Conservation (phyloP, 2,797 vertebrate species). For the Phylloscopus collybita region DNA sequence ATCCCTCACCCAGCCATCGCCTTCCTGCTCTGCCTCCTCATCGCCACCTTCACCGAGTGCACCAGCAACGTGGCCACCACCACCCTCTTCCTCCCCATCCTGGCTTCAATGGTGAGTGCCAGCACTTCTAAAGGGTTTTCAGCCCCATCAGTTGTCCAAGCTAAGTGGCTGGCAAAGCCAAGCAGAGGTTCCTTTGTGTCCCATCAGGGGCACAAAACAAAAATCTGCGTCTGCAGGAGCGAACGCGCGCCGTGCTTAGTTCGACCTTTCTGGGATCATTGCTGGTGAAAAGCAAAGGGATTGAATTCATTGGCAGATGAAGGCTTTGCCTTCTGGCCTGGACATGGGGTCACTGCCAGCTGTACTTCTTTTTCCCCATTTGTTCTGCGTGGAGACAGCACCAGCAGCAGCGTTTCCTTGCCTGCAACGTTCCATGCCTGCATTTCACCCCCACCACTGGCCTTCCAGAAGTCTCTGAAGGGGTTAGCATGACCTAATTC, state of each 20-base stretch:
- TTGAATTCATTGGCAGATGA: slow-evolving; percentile 2
- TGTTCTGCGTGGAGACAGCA: background rate
- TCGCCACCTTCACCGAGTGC: slow-evolving; percentile 91
- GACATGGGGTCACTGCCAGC: slow-evolving; percentile 56
- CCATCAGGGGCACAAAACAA: background rate
- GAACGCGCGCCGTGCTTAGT: background rate
- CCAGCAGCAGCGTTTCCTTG: background rate
- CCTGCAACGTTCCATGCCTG: background rate
- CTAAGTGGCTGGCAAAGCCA: background rate
- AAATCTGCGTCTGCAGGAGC: too few species aligned
- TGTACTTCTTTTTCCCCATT: slow-evolving; percentile 46
- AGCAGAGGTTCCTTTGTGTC: background rate
- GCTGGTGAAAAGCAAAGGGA: slow-evolving; percentile 19
- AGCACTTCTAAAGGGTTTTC: background rate
- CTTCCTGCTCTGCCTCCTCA: slow-evolving; percentile 81
- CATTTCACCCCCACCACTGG: background rate
- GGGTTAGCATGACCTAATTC: slow-evolving; percentile 1
- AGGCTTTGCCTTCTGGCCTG: slow-evolving; percentile 48
- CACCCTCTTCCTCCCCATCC: slow-evolving; percentile 91
- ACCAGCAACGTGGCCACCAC: slow-evolving; percentile 94
- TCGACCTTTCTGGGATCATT: background rate
- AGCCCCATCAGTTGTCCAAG: background rate
- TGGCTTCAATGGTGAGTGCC: slow-evolving; percentile 88
- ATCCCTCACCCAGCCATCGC: slow-evolving; percentile 83
- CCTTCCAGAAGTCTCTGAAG: background rate